phyloP scores from a whole-genome alignment of 1,140 invertebrate genomes.

The Lordiphosa clarofinis region DNA sequence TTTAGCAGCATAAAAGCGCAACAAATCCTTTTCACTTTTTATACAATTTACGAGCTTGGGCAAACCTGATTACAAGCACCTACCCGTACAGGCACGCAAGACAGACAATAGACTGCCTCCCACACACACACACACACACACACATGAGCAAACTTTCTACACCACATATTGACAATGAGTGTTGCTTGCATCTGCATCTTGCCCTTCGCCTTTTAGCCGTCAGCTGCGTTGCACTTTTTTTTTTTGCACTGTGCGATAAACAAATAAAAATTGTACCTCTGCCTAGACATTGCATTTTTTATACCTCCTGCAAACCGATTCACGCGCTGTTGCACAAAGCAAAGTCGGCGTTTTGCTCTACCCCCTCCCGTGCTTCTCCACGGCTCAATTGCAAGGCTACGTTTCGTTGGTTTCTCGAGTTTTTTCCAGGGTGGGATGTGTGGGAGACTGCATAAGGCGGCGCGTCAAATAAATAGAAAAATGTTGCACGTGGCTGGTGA shows the following conservation, averaged over 20 bases:
- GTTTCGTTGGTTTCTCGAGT: slow-evolving; percentile 41
- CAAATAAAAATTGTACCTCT: slow-evolving; percentile 59
- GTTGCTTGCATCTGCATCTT: slow-evolving; percentile 45
- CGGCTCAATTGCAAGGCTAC: slow-evolving; percentile 50
- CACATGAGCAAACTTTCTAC: slow-evolving; percentile 18
- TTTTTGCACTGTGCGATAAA: slow-evolving; percentile 63
- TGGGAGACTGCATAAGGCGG: slow-evolving; percentile 24
- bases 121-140: slow-evolving; percentile 16
- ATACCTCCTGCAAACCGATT: slow-evolving; percentile 42
- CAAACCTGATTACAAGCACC: slow-evolving; percentile 46
- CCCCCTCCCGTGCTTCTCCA: slow-evolving; percentile 9
- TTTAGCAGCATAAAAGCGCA: slow-evolving; percentile 17
- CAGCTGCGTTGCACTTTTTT: slow-evolving; percentile 66
- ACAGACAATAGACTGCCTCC: slow-evolving; percentile 61
- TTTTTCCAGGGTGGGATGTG: slow-evolving; percentile 9
- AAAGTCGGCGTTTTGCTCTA: slow-evolving; percentile 62
- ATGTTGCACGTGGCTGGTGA: slow-evolving; percentile 42
- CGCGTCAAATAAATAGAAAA: slow-evolving; percentile 56
- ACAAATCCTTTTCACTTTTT: slow-evolving; percentile 53
- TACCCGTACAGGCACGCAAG: slow-evolving; percentile 32
- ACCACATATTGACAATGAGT: slow-evolving; percentile 52
- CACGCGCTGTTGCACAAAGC: slow-evolving; percentile 70
- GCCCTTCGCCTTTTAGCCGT: slow-evolving; percentile 28
- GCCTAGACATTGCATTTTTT: slow-evolving; percentile 63
- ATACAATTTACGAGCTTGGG: slow-evolving; percentile 31